Conservation (phyloP, 2,888 invertebrate species). For the Ethmia dodecea region DNA sequence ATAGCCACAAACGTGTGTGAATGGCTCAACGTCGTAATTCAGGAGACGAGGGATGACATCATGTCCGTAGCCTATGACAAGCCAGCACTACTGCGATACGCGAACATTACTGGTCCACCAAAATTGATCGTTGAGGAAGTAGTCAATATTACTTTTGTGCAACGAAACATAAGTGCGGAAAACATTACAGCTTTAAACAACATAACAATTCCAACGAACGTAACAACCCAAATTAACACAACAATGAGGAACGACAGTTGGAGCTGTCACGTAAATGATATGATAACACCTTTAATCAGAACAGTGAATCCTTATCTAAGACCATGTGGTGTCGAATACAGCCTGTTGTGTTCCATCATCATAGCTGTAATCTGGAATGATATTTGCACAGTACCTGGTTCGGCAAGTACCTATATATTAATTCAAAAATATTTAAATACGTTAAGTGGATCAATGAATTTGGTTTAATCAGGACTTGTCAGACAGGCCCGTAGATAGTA, state of each 20-base stretch:
- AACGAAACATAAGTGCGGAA: conserved; percentile 10
- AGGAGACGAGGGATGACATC: conserved; percentile 93
- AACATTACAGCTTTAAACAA: conserved; percentile 2
- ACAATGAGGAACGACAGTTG: conserved; percentile 37
- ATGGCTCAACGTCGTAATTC: conserved; percentile 92
- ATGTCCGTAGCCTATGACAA: conserved; percentile 62
- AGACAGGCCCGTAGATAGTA: too few relatives aligned
- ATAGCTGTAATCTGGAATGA: conserved; percentile 89
- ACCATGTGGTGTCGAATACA: conserved; percentile 90
- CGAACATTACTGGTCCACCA: conserved; percentile 46
- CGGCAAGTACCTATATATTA: conserved; percentile 37
- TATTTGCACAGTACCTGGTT: conserved; percentile 75
- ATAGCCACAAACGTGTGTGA: conserved; percentile 95
- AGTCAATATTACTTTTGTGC: conserved; percentile 37
- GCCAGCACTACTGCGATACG: conserved; percentile 47
- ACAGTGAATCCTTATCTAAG: conserved; percentile 87
- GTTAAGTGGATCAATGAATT: too few relatives aligned
- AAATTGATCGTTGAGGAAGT: conserved; percentile 32
- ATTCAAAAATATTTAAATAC: too few relatives aligned
- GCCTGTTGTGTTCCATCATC: conserved; percentile 87
- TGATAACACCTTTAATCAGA: conserved; percentile 79
- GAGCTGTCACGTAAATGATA: conserved; percentile 66
- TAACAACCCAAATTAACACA: conserved; percentile 28
- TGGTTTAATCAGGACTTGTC: too few relatives aligned
- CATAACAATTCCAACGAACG: neutral